phyloP scores from a whole-genome alignment of 2,797 vertebrate genomes.

The Lacerta agilis region DNA sequence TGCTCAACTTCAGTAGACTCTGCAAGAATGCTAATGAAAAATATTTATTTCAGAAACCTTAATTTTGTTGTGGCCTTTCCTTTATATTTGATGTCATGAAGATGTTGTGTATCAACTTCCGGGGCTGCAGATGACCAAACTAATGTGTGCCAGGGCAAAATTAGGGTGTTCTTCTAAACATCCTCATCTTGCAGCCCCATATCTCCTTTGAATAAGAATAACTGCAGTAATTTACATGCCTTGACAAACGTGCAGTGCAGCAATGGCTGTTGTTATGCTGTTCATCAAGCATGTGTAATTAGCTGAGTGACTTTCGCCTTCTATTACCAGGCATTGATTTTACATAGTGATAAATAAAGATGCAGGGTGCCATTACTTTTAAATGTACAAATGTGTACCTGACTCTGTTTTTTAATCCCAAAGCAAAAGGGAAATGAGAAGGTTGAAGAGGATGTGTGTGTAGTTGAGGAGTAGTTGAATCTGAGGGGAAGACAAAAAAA shows the following conservation, averaged over 20 bases:
- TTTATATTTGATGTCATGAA: constrained; percentile 12
- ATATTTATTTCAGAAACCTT: background rate
- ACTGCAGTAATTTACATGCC: constrained; percentile 79
- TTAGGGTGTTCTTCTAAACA: constrained; percentile 52
- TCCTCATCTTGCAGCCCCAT: constrained; percentile 53
- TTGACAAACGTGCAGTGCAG: constrained; percentile 74
- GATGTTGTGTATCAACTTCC: constrained; percentile 24
- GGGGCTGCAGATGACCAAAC: constrained; percentile 45
- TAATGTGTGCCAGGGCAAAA: constrained; percentile 36
- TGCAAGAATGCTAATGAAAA: background rate
- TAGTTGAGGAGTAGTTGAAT: constrained; percentile 44
- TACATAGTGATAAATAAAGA: constrained; percentile 83
- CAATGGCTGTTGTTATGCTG: constrained; percentile 75
- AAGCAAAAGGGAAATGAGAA: constrained; percentile 61
- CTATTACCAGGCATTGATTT: constrained; percentile 79
- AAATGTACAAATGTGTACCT: constrained; percentile 56
- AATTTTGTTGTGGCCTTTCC: background rate
- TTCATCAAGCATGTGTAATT: constrained; percentile 83
- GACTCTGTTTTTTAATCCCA: constrained; percentile 1
- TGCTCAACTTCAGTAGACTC: background rate
- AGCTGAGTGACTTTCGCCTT: constrained; percentile 80
- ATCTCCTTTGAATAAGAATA: constrained; percentile 71
- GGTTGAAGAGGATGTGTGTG: constrained; percentile 27
- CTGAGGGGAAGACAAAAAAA: constrained; percentile 14
- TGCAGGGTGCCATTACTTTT: constrained; percentile 64